Base-by-base conservation (phyloP, 2,888 invertebrate species). In the Lasioglossum lativentre region DNA sequence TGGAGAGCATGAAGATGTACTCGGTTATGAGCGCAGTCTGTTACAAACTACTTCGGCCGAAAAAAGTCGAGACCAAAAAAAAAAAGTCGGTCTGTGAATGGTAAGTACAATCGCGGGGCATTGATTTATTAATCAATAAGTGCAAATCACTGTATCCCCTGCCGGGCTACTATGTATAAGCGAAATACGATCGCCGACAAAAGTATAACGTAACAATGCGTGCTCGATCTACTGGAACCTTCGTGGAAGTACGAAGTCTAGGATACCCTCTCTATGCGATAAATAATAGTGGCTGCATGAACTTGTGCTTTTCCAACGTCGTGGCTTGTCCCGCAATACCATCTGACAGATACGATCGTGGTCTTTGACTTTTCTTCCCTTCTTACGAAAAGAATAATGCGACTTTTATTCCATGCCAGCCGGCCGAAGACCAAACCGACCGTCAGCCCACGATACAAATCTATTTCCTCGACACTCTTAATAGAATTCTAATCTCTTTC, bases 61-160 rank as follows among this genome's bases (percentile, higher is more conserved):
- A 30, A 70, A 45, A 70, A 45, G 45, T 19, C 68, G 23, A 8
- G 59, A 27, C 12, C 5, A 12, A 47, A 56, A 59, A 68, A 73
- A 56, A 59, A 68, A 73, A 78, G 40, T 76, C 40, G 80, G n/a
- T n/a, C 77, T 75, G 45, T 75, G 68, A 90, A 83, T 88, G 71
- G 82, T 66, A 77, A 83, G 78, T 80, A 59, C 52, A 70, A 85
- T 83, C 72, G 80, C 83, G 83, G 80, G 81, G 78, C 90, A 88
- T 91, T 94, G 94, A 94, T 94, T 94, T 93, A 94, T 94, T 93
- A 92, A 93, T 88, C 90, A 88, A 92, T 94, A 93, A 92, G 90
- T 94, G 94, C 94, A 93, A 93, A 93, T 94, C 94, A 94, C 90
- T 90, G 91, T 89, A 90, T 88, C 86, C 89, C 88, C 78, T 82